Evolutionary conservation across 2,113 vertebrate species (phyloP).

Genomic region (Camelus bactrianus): DNA sequence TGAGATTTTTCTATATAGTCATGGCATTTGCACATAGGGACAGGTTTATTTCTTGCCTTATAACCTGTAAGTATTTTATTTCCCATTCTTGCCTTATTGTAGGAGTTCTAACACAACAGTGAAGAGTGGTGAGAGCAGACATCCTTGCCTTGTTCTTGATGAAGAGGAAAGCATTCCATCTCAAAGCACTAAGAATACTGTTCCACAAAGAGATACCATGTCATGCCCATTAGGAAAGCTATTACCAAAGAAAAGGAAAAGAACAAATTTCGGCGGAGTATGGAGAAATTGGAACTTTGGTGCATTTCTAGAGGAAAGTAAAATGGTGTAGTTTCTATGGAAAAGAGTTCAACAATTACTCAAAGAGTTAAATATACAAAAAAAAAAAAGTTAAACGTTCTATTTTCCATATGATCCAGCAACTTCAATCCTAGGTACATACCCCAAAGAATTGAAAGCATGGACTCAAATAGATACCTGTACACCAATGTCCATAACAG

Average conservation of each 20-base stretch:
- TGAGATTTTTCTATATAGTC: not conserved
- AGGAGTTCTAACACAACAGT: not conserved
- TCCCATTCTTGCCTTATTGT: not conserved
- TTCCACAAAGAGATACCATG: not conserved
- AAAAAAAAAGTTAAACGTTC: not conserved
- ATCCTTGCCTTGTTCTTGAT: not conserved
- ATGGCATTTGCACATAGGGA: not conserved
- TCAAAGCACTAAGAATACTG: not conserved
- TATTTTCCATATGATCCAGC: not conserved
- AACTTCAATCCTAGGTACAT: not conserved
- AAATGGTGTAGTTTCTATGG: not conserved
- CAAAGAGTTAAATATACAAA: not conserved
- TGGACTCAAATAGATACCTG: not conserved
- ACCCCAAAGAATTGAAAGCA: not conserved
- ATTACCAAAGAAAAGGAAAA: not conserved
- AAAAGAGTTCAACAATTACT: not conserved
- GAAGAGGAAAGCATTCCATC: not conserved
- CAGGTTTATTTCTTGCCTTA: slow-evolving; percentile 8
- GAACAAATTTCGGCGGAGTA: not conserved
- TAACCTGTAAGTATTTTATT: not conserved
- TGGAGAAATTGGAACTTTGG: not conserved
- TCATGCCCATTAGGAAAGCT: not conserved
- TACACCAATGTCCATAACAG: not conserved
- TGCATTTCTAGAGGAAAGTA: not conserved
- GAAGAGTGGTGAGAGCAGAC: not conserved